phyloP scores from a whole-genome alignment of 2,797 vertebrate species.

The Onychomys arenicola region DNA sequence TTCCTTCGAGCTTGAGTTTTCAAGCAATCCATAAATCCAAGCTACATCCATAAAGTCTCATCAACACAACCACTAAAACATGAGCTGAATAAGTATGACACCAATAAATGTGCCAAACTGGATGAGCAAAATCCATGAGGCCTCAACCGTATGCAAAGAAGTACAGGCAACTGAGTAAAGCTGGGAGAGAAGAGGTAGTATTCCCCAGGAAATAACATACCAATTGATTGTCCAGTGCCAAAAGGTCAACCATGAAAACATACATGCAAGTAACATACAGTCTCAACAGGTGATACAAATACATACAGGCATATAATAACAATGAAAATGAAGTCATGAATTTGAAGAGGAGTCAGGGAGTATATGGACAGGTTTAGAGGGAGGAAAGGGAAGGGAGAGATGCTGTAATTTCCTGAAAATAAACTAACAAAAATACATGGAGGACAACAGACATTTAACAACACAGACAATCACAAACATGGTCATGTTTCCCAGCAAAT shows the following conservation, averaged over 20 bases:
- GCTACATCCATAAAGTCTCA: not conserved
- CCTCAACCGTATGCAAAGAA: not conserved
- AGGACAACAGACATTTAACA: too few species aligned
- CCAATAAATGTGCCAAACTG: not conserved
- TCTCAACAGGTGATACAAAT: too few species aligned
- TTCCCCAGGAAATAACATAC: not conserved
- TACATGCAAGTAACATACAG: not conserved
- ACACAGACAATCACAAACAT: not conserved
- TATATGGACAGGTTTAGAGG: not conserved
- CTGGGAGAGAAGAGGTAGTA: not conserved
- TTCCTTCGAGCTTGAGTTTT: not conserved
- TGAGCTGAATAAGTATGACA: not conserved
- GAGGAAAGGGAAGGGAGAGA: not conserved
- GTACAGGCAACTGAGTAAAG: not conserved
- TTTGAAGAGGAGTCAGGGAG: not conserved
- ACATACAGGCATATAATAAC: not conserved
- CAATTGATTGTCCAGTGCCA: not conserved
- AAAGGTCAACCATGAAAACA: not conserved
- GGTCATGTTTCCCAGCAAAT: not conserved
- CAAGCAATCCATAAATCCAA: not conserved
- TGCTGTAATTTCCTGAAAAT: not conserved
- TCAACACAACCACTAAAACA: not conserved
- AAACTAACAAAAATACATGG: not conserved
- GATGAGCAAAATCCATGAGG: not conserved
- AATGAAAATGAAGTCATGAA: not conserved